Evolutionary conservation across 1,140 invertebrate genomes (phyloP).

Genomic region (Pantala flavescens): DNA sequence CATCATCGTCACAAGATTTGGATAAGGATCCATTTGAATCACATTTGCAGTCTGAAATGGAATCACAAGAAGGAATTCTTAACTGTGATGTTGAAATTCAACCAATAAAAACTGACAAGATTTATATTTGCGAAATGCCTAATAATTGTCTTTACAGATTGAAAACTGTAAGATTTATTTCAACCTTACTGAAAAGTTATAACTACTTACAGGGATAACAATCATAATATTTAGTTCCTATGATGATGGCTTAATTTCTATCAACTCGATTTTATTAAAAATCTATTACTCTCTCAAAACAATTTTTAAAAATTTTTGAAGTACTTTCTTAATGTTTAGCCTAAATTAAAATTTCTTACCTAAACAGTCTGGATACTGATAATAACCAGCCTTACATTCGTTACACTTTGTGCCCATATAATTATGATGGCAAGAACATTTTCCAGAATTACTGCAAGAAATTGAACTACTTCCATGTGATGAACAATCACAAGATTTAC

Average conservation of each 20-base stretch:
- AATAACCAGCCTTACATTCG: slow-evolving; percentile 88
- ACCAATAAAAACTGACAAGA: too few species aligned
- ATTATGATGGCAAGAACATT: slow-evolving; percentile 82
- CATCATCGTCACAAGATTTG: slow-evolving; percentile 77
- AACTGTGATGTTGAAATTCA: too few species aligned
- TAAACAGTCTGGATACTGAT: slow-evolving; percentile 84
- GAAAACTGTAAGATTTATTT: too few species aligned
- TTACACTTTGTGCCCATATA: slow-evolving; percentile 79
- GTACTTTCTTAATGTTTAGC: too few species aligned
- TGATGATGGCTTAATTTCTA: too few species aligned
- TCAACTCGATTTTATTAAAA: too few species aligned
- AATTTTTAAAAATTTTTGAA: too few species aligned
- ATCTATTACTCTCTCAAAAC: not conserved
- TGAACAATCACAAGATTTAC: slow-evolving; percentile 69
- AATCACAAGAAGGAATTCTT: not conserved
- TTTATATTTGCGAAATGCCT: too few species aligned
- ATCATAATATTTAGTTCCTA: too few species aligned
- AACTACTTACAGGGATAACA: too few species aligned
- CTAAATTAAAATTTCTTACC: slow-evolving; percentile 46
- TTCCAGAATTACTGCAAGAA: slow-evolving; percentile 73
- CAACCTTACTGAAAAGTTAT: too few species aligned
- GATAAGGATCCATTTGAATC: slow-evolving; percentile 79
- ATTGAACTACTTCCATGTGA: slow-evolving; percentile 56
- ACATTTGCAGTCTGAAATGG: slow-evolving; percentile 74
- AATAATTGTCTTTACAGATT: too few species aligned